phyloP scores from a whole-genome alignment of 2,797 vertebrate genomes.

The Bradypodion pumilum region DNA sequence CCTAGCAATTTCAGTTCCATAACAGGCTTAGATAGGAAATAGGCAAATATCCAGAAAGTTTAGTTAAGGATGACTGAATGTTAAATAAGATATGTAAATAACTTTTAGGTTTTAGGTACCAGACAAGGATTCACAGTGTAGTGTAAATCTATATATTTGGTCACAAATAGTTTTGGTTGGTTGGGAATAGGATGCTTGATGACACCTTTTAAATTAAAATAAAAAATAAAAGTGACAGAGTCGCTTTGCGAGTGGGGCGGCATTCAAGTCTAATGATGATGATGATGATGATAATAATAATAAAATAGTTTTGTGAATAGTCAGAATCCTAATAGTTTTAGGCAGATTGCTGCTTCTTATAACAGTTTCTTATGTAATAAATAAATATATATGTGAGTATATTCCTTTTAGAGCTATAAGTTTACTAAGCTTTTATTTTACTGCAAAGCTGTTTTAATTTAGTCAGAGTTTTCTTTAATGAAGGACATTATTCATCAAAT shows the following conservation, averaged over 20 bases:
- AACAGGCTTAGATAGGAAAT: neutral
- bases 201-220: neutral
- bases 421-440: constrained; percentile 56
- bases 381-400: constrained; percentile 13
- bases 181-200: neutral
- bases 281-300: no score
- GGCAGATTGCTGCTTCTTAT: neutral
- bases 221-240: no score
- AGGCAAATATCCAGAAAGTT: neutral
- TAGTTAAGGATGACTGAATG: neutral
- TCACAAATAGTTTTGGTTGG: neutral
- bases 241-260: no score
- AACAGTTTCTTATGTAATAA: constrained; percentile 40
- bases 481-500: constrained; percentile 84
- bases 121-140: neutral
- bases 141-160: neutral
- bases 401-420: constrained; percentile 35
- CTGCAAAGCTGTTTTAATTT: constrained; percentile 60
- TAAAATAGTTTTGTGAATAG: no score
- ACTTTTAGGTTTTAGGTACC: neutral
- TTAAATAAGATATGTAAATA: neutral
- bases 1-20: no score
- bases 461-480: constrained; percentile 76
- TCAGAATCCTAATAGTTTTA: neutral
- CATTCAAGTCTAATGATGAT: no score